Percentiles rank a stretch among this genome's conserved stretches.
phyloP scores from a whole-genome alignment of 2,888 invertebrate species.

The Nomada hirtipes region DNA sequence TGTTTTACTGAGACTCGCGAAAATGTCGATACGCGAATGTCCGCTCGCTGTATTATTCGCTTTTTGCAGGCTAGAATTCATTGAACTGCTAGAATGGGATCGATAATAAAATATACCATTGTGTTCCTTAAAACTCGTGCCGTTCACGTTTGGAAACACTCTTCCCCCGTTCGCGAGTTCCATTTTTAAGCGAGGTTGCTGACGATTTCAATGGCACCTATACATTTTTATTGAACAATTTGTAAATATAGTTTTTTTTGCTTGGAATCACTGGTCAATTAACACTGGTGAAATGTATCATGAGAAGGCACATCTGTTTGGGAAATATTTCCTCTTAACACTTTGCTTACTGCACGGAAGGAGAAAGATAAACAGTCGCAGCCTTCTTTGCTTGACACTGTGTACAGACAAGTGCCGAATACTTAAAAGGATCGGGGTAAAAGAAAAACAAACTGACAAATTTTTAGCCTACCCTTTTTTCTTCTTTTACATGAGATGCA shows the following conservation, averaged over 20 bases:
- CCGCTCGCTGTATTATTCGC: conserved; percentile 1
- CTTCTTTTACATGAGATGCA: neutral
- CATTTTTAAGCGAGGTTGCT: neutral
- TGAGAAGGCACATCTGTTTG: conserved; percentile 11
- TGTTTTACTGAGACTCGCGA: conserved; percentile 23
- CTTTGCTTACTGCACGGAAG: neutral
- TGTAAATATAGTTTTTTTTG: neutral
- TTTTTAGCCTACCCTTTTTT: neutral
- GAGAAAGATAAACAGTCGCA: conserved; percentile 24
- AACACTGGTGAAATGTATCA: conserved; percentile 16
- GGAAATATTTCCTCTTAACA: conserved; percentile 13
- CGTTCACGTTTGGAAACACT: no score
- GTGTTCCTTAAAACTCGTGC: no score
- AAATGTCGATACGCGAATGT: conserved; percentile 26
- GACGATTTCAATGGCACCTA: neutral
- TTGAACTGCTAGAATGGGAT: neutral
- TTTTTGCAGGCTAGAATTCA: conserved; percentile 1
- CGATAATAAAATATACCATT: conserved; percentile 7
- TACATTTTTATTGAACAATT: conserved; percentile 19
- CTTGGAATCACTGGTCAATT: neutral
- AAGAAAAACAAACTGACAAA: neutral
- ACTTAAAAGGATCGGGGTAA: conserved; percentile 22
- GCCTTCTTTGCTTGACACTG: conserved; percentile 9
- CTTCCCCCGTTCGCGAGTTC: neutral
- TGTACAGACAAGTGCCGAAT: conserved; percentile 1